Conservation (phyloP, 2,797 vertebrate species). For the Carcharodon carcharias region DNA sequence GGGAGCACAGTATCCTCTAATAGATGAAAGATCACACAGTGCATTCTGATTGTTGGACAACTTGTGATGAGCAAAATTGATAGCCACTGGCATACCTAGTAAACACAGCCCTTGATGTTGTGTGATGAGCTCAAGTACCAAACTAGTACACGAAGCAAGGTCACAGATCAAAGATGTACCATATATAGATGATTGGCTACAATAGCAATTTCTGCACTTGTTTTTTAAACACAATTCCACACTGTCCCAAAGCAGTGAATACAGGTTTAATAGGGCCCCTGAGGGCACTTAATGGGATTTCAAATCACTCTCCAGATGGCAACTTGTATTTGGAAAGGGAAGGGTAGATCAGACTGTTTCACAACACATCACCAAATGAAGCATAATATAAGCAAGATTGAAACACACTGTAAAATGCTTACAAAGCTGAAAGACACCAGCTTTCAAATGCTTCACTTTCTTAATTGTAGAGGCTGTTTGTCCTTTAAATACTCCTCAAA, state of each 20-base stretch:
- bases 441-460: background rate
- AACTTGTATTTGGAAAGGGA: background rate
- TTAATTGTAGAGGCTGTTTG: background rate
- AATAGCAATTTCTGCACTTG: slow-evolving; percentile 6
- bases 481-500: background rate
- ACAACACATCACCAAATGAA: background rate
- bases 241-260: background rate
- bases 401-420: background rate
- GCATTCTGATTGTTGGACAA: background rate
- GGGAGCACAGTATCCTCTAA: background rate
- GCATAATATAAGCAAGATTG: background rate
- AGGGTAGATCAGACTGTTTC: slow-evolving; percentile 13
- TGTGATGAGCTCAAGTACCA: background rate
- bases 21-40: background rate
- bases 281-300: slow-evolving; percentile 31
- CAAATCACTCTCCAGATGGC: slow-evolving; percentile 24
- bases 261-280: slow-evolving; percentile 8
- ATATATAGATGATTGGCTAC: background rate
- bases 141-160: background rate
- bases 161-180: background rate
- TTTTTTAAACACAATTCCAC: slow-evolving; percentile 31
- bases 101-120: background rate
- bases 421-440: background rate
- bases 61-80: background rate
- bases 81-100: background rate